Percentiles rank a stretch among this genome's conserved stretches.
These are phyloP conservation scores for Chymomyza costata DNA, from an alignment of 1,140 invertebrate species.

Conservation along the genomic window DNA sequence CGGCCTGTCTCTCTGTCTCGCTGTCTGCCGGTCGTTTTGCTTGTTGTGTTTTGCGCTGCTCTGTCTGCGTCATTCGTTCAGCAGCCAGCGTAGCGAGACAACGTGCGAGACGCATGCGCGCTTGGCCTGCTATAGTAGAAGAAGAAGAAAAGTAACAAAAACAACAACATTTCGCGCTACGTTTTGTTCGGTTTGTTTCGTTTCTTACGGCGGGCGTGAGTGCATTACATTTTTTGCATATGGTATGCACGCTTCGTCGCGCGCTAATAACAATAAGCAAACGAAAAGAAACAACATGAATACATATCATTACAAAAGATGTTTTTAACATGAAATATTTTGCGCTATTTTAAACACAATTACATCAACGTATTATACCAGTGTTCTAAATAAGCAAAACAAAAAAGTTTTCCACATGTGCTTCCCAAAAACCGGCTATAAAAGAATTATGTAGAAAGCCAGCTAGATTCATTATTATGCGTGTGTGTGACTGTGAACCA, in stretches of 20 bases:
- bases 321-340: slow-evolving; percentile 33
- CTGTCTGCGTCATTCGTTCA: slow-evolving; percentile 43
- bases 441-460: background rate
- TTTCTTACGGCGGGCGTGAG: slow-evolving; percentile 13
- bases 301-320: slow-evolving; percentile 30
- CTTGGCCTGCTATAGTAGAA: slow-evolving; percentile 39
- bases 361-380: slow-evolving; percentile 38
- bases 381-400: background rate
- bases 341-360: slow-evolving; percentile 48
- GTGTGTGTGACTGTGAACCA: too few species aligned
- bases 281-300: slow-evolving; percentile 15
- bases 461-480: too few species aligned
- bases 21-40: slow-evolving; percentile 8
- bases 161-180: slow-evolving; percentile 10
- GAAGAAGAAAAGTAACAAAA: slow-evolving; percentile 23
- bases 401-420: background rate
- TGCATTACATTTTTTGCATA: slow-evolving; percentile 12
- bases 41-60: too few species aligned
- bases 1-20: background rate
- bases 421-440: too few species aligned
- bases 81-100: slow-evolving; percentile 45
- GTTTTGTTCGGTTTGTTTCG: slow-evolving; percentile 16
- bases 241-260: slow-evolving; percentile 36
- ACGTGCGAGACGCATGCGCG: slow-evolving; percentile 65
- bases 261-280: slow-evolving; percentile 38